Evolutionary conservation across 2,113 vertebrate genomes (phyloP).

Genomic region (Vireo altiloquus): DNA sequence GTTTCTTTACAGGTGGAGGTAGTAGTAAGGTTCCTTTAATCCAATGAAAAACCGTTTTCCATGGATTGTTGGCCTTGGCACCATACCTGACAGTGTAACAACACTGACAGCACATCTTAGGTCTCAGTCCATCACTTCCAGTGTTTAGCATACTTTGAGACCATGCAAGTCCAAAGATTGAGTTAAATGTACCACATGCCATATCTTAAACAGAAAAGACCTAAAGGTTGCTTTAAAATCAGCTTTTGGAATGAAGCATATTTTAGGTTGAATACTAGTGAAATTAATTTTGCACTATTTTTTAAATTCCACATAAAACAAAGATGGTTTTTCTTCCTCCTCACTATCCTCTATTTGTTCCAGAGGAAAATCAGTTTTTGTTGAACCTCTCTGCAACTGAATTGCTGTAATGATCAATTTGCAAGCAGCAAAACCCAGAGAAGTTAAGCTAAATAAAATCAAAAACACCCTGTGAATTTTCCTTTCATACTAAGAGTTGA

Average conservation of each 20-base stretch:
- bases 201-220: neutral
- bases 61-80: neutral
- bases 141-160: neutral
- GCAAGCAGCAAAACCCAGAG: neutral
- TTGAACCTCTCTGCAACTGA: neutral
- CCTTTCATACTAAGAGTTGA: neutral
- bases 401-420: neutral
- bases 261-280: neutral
- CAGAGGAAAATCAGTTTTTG: neutral
- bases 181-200: neutral
- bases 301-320: neutral
- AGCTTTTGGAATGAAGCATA: neutral
- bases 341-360: neutral
- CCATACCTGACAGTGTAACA: neutral
- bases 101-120: neutral
- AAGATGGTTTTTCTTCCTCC: neutral
- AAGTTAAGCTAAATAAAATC: neutral
- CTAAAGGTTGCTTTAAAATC: neutral
- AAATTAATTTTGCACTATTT: neutral
- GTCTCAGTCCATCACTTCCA: neutral
- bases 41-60: neutral
- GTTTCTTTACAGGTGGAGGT: neutral
- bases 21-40: neutral
- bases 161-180: neutral
- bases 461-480: neutral